A percentile compares a stretch with the other conserved stretches of the same genome.
Conservation (phyloP, 2,888 invertebrate genomes). For the Tinea trinotella region DNA sequence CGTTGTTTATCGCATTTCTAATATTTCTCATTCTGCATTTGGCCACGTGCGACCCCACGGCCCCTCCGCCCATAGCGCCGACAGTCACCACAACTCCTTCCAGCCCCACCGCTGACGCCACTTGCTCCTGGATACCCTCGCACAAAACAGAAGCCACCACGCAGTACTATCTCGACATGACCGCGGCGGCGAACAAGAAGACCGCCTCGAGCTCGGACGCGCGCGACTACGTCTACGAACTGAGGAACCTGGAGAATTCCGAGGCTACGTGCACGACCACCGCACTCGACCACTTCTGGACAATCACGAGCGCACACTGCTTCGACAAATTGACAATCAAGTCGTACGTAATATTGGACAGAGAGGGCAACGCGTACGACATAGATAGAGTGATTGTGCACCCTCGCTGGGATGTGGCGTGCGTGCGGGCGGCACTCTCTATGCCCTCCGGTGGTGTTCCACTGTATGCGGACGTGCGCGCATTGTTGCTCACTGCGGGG, state of each 20-base stretch:
- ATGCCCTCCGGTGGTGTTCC: slow-evolving; percentile 25
- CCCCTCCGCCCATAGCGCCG: not conserved
- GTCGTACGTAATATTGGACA: not conserved
- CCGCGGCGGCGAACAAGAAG: not conserved
- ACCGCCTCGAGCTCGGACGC: not conserved
- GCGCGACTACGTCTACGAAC: not conserved
- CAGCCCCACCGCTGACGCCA: not conserved
- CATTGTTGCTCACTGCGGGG: slow-evolving; percentile 40
- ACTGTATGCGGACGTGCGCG: slow-evolving; percentile 36
- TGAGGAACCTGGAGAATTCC: too few relatives aligned
- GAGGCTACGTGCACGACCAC: slow-evolving; percentile 52
- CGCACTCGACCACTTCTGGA: slow-evolving; percentile 40
- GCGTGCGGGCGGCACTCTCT: slow-evolving; percentile 34
- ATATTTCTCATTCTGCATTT: slow-evolving; percentile 47
- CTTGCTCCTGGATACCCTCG: slow-evolving; percentile 50
- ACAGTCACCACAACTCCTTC: not conserved
- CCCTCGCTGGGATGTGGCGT: slow-evolving; percentile 44
- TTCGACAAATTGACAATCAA: not conserved
- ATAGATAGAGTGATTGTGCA: slow-evolving; percentile 29
- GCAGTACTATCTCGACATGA: slow-evolving; percentile 30
- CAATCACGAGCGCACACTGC: slow-evolving; percentile 47
- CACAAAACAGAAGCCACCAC: slow-evolving; percentile 34
- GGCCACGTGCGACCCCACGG: slow-evolving; percentile 30
- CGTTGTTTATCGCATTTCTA: slow-evolving; percentile 36
- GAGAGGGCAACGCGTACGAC: not conserved